These are phyloP conservation scores for Ypsolopha scabrella DNA, from an alignment of 2,888 invertebrate species.

Conservation along the genomic window DNA sequence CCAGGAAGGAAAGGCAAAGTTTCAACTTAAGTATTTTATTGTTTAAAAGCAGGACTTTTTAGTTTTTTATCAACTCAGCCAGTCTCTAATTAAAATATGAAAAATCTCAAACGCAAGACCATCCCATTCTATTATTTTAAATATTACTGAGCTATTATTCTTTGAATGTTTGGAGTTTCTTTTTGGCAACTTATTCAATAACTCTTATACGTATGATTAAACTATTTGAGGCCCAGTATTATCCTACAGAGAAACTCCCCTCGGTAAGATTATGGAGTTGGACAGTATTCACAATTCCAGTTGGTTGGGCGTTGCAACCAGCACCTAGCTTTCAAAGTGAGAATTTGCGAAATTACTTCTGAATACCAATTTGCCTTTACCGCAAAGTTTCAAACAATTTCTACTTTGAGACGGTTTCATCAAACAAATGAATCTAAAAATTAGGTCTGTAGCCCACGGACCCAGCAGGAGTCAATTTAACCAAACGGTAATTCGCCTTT, in stretches of 20 bases:
- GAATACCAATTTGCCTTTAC: conserved; percentile 53
- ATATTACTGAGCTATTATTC: background rate
- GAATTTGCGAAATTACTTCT: conserved; percentile 55
- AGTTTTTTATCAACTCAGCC: conserved; percentile 6
- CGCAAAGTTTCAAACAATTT: conserved; percentile 59
- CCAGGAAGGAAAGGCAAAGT: conserved; percentile 6
- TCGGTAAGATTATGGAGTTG: background rate
- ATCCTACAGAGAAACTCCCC: too few species aligned
- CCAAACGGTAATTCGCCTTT: conserved; percentile 64
- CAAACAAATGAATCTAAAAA: conserved; percentile 68
- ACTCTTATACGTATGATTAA: too few species aligned
- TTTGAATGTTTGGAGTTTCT: background rate
- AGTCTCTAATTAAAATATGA: conserved; percentile 4
- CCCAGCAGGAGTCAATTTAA: conserved; percentile 51
- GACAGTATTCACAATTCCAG: background rate
- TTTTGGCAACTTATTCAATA: too few species aligned
- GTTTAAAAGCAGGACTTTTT: conserved; percentile 9
- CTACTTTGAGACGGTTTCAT: conserved; percentile 55
- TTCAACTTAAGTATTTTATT: conserved; percentile 11
- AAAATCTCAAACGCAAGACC: background rate
- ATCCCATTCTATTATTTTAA: background rate
- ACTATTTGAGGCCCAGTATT: too few species aligned
- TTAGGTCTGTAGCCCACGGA: conserved; percentile 31
- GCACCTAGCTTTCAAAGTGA: conserved; percentile 31
- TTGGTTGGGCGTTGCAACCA: background rate